Evolutionary conservation across 1,140 invertebrate species (phyloP).

Genomic region (Achatina immaculata): DNA sequence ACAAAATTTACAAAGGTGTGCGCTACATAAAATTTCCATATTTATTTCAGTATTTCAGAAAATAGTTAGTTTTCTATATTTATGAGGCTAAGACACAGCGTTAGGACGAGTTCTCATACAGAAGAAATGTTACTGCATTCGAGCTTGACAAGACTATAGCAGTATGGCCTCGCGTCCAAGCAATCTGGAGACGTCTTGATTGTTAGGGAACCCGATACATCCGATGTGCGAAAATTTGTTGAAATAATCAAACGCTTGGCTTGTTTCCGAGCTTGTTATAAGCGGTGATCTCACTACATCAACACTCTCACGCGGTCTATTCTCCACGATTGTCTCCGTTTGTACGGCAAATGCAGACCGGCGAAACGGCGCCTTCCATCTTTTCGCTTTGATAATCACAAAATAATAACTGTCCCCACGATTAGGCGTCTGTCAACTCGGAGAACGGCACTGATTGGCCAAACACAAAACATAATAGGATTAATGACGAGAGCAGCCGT

Average conservation of each 20-base stretch:
- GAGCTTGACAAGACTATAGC: too few species aligned
- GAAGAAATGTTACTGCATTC: too few species aligned
- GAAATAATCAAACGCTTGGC: constrained; percentile 35
- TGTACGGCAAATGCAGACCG: neutral
- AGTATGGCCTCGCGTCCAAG: too few species aligned
- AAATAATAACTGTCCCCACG: constrained; percentile 39
- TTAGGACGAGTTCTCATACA: too few species aligned
- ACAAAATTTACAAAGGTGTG: too few species aligned
- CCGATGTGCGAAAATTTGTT: neutral
- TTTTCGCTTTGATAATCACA: constrained; percentile 41
- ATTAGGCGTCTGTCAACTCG: constrained; percentile 29
- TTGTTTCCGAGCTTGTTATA: constrained; percentile 30
- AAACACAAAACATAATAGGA: constrained; percentile 42
- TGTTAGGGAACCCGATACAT: neutral
- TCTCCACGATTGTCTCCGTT: neutral
- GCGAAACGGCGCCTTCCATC: constrained; percentile 34
- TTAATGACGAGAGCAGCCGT: constrained; percentile 37
- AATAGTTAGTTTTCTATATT: too few species aligned
- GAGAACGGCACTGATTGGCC: constrained; percentile 36
- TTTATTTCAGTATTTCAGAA: too few species aligned
- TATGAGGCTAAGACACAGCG: too few species aligned
- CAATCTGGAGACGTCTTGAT: neutral
- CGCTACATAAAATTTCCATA: too few species aligned
- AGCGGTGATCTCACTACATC: constrained; percentile 7
- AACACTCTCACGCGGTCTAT: neutral